Evolutionary conservation across 1,140 invertebrate species (phyloP), one percentile per base, ranked within the genome.

Genomic region (Nebria ingens): DNA sequence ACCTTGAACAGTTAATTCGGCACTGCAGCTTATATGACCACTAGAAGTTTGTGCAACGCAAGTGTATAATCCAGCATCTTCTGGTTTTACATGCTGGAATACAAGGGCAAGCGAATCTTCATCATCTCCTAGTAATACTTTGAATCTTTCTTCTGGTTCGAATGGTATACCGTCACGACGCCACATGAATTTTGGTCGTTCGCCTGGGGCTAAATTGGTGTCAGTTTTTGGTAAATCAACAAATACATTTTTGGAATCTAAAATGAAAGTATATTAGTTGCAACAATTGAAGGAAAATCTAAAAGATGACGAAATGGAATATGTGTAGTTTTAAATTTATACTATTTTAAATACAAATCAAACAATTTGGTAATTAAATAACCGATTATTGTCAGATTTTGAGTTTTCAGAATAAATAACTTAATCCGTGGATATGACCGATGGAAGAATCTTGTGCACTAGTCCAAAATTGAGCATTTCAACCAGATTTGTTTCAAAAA

Each of bases 61-160:
- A 0, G 93, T 97, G 69, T 97, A 97, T 2, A 94, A 75, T 2
- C 93, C 93, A 20, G 91, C 91, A 70, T 97, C 92, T 67, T 94
- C 91, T 0, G 90, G 90, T 64, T 84, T 90, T 0, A 96, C 92
- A 63, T 96, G 89, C 64, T 94, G 90, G 71, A 98, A 96, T 0
- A 95, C 87, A 11, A 97, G 72, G 17, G 89, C 90, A 49, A 96
- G 73, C 0, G 88, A 94, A 64, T 96, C 93, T 64, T 95, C 92
- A 60, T 94, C 89, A 61, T 94, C 90, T 59, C 89, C 87, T 64
- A 94, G 87, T 6, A 94, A 73, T 15, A 97, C 91, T 71, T 97
- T 94, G 68, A 96, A 96, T 54, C 92, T 81, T 65, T 96, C 92
- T 66, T 92, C 89, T 2, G 93, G 90, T 65, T 93, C 88, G 65